Evolutionary conservation across 2,888 invertebrate genomes (phyloP).

Genomic region (Pediacus dermestoides): DNA sequence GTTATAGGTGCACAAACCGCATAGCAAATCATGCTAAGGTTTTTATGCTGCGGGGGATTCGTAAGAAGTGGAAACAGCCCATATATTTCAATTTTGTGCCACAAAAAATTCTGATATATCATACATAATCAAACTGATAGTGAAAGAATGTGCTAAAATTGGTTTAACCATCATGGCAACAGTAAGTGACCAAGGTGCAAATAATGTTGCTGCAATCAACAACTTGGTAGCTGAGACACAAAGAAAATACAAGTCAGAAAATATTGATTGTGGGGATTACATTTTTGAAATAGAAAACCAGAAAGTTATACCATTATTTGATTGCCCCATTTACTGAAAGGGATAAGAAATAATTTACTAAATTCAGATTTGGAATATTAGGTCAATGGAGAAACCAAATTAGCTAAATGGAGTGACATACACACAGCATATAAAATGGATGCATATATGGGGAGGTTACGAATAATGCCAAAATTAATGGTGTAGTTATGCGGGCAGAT

Average conservation of each 20-base stretch:
- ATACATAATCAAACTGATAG: conserved; percentile 6
- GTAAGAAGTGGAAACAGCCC: conserved; percentile 21
- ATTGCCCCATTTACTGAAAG: conserved; percentile 19
- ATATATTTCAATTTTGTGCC: conserved; percentile 17
- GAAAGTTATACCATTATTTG: conserved; percentile 17
- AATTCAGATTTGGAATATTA: conserved; percentile 6
- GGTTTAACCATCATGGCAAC: conserved; percentile 15
- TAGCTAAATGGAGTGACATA: no score
- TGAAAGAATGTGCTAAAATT: conserved; percentile 3
- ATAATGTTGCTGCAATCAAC: conserved; percentile 16
- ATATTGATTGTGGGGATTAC: no score
- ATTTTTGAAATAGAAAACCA: conserved; percentile 9
- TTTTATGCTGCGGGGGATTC: conserved; percentile 18
- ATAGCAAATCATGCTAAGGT: conserved; percentile 20
- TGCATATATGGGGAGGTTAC: conserved; percentile 11
- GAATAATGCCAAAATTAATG: conserved; percentile 16
- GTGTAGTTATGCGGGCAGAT: no score
- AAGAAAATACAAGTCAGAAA: not conserved
- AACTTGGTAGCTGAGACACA: conserved; percentile 3
- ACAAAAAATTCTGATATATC: conserved; percentile 12
- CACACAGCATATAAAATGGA: conserved; percentile 18
- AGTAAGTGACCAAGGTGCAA: conserved; percentile 15
- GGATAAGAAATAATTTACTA: conserved; percentile 16
- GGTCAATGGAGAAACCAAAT: no score
- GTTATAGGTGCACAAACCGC: conserved; percentile 12